Percentiles rank a stretch among this genome's conserved stretches.
These are phyloP conservation scores for Peromyscus californicus DNA, from an alignment of 2,113 vertebrate genomes.

Conservation along the genomic window DNA sequence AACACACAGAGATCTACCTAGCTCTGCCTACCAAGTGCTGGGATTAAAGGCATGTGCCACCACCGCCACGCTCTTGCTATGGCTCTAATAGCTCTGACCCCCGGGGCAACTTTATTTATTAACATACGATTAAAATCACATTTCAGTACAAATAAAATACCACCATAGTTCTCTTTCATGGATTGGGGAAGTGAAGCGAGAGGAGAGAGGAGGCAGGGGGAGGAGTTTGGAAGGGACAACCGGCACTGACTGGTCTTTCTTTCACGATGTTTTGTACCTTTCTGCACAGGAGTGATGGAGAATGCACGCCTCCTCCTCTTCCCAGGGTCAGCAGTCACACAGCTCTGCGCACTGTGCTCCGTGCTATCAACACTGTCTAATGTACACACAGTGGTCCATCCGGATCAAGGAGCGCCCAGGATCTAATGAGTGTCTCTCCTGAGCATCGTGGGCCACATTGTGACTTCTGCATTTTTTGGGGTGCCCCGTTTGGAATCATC, in stretches of 20 bases:
- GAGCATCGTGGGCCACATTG: neutral
- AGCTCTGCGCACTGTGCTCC: neutral
- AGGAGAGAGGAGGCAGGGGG: neutral
- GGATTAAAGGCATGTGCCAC: too few species aligned
- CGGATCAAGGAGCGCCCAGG: neutral
- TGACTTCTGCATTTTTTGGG: neutral
- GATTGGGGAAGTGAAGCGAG: neutral
- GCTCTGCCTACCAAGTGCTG: too few species aligned
- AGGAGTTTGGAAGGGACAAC: neutral
- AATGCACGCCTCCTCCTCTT: neutral
- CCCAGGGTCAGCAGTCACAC: neutral
- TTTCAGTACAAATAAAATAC: too few species aligned
- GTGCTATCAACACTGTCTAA: neutral
- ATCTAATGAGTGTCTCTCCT: constrained; percentile 46
- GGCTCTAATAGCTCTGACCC: too few species aligned
- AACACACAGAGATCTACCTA: too few species aligned
- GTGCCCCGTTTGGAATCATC: neutral
- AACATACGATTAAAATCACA: too few species aligned
- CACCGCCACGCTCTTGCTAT: too few species aligned
- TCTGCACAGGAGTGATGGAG: neutral
- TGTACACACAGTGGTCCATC: neutral
- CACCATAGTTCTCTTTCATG: too few species aligned
- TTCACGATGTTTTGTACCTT: neutral
- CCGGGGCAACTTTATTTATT: too few species aligned
- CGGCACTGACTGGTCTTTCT: too few species aligned